Evolutionary conservation across 1,140 invertebrate species (phyloP).

Genomic region (Asbolus verrucosus): DNA sequence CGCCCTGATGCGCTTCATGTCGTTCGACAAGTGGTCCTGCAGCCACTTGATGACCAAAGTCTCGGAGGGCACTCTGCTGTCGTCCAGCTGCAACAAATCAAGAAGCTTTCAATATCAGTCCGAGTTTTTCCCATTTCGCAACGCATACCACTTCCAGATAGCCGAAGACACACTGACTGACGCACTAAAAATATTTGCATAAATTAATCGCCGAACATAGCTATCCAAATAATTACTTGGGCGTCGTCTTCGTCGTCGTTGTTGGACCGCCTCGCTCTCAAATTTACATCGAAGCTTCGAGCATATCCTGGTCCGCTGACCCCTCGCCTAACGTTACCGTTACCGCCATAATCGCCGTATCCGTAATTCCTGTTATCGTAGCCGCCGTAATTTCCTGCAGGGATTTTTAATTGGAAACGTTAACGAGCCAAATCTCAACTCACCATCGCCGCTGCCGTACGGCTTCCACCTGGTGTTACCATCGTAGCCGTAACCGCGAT

Average conservation of each 20-base stretch:
- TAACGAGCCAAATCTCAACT: too few species aligned
- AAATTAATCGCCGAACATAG: conserved; percentile 18
- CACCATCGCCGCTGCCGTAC: background rate
- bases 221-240: conserved; percentile 39
- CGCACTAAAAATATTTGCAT: conserved; percentile 53
- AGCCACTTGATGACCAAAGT: conserved; percentile 59
- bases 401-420: too few species aligned
- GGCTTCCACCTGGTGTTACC: background rate
- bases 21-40: conserved; percentile 56
- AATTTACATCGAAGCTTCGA: conserved; percentile 18
- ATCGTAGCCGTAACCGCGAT: background rate
- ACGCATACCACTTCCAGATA: conserved; percentile 58
- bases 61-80: conserved; percentile 59
- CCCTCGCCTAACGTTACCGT: background rate
- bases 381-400: too few species aligned
- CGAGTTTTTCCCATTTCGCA: conserved; percentile 15
- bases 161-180: conserved; percentile 58
- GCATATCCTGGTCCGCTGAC: conserved; percentile 12
- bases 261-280: conserved; percentile 39
- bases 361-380: conserved; percentile 41
- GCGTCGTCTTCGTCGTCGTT: conserved; percentile 45
- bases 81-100: conserved; percentile 57
- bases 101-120: conserved; percentile 18
- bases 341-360: conserved; percentile 13
- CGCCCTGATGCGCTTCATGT: conserved; percentile 57